Conservation (phyloP, 1,140 invertebrate species). For the Nasonia longicornis region DNA sequence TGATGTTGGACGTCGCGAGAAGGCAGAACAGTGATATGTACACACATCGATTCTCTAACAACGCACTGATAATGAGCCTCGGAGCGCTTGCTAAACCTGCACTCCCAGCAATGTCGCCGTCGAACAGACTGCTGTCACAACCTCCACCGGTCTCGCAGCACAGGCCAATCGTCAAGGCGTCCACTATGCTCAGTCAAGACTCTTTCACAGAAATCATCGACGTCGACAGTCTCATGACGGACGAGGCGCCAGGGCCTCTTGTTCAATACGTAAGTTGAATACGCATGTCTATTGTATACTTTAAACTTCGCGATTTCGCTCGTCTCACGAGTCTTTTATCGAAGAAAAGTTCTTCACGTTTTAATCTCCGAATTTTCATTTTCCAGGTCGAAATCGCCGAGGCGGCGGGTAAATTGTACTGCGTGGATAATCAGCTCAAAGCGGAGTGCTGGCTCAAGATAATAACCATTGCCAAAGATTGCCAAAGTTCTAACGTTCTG, state of each 20-base stretch:
- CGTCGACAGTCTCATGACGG: conserved; percentile 49
- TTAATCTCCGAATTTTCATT: neutral
- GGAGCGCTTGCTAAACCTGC: conserved; percentile 35
- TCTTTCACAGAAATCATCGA: conserved; percentile 55
- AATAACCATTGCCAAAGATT: conserved; percentile 75
- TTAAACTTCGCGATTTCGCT: no score
- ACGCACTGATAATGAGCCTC: conserved; percentile 46
- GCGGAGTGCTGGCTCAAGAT: conserved; percentile 67
- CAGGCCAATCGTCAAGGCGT: conserved; percentile 52
- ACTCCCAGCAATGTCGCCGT: neutral
- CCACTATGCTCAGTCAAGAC: conserved; percentile 43
- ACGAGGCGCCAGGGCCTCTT: conserved; percentile 20
- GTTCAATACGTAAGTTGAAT: conserved; percentile 53
- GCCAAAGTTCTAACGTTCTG: conserved; percentile 76
- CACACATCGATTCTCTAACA: conserved; percentile 46
- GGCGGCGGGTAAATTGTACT: conserved; percentile 7
- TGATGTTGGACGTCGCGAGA: conserved; percentile 43
- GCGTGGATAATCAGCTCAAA: conserved; percentile 14
- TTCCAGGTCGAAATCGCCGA: conserved; percentile 54
- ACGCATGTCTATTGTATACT: no score
- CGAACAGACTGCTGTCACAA: neutral
- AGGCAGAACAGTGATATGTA: conserved; percentile 43
- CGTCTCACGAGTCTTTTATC: neutral
- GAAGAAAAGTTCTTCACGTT: neutral
- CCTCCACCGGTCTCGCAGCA: neutral